Evolutionary conservation across 2,888 invertebrate species (phyloP).

Genomic region (Bombylius discolor): DNA sequence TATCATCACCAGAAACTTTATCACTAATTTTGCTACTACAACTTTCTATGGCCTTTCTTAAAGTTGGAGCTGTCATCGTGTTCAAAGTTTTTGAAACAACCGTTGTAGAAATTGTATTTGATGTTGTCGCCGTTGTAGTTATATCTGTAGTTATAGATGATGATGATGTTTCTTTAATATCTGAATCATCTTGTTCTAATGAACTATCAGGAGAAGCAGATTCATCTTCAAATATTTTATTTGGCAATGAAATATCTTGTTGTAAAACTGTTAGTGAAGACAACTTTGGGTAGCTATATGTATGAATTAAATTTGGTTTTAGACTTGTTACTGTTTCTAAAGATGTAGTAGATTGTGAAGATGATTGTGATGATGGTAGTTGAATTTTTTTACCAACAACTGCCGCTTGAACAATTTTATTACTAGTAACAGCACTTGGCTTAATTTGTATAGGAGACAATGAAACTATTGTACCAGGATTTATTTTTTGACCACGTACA

Average conservation of each 20-base stretch:
- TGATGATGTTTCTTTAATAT: conserved; percentile 8
- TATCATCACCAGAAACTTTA: not conserved
- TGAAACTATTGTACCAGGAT: conserved; percentile 30
- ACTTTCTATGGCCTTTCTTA: conserved; percentile 22
- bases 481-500: conserved; percentile 26
- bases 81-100: not conserved
- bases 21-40: not conserved
- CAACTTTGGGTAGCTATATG: conserved; percentile 35
- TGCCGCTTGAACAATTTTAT: conserved; percentile 37
- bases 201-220: conserved; percentile 46
- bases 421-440: conserved; percentile 23
- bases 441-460: conserved; percentile 32
- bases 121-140: conserved; percentile 9
- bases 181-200: conserved; percentile 32
- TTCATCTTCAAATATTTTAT: conserved; percentile 55
- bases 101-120: conserved; percentile 7
- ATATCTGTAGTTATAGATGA: conserved; percentile 11
- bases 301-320: conserved; percentile 19
- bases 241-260: conserved; percentile 46
- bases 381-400: conserved; percentile 30
- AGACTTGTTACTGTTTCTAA: conserved; percentile 38
- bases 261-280: conserved; percentile 43
- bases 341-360: conserved; percentile 41
- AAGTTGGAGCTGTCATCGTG: conserved; percentile 23
- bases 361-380: conserved; percentile 18